These are phyloP conservation scores for Leucosticte australis DNA, from an alignment of 2,113 vertebrate genomes.

Conservation along the genomic window DNA sequence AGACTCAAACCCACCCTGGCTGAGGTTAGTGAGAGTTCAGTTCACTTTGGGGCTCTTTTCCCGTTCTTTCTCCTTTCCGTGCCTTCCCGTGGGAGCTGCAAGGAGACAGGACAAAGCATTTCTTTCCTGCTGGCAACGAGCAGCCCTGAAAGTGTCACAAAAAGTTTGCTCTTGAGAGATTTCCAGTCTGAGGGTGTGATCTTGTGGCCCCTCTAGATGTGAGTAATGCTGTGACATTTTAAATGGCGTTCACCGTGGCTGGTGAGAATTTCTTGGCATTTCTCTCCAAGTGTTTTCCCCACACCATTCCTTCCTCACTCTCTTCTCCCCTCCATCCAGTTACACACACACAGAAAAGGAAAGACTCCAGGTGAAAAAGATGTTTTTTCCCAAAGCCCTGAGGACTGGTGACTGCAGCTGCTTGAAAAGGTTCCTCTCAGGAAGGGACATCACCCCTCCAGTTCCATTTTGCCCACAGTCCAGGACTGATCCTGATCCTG, in stretches of 20 bases:
- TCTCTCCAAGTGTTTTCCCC: background rate
- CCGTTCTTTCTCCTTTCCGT: background rate
- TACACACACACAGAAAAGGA: background rate
- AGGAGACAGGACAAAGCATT: constrained; percentile 16
- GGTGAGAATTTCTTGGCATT: background rate
- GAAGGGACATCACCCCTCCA: background rate
- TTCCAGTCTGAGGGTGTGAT: constrained; percentile 32
- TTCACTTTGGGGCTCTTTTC: constrained; percentile 22
- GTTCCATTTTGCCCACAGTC: background rate
- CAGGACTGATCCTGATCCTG: background rate
- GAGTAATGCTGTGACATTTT: background rate
- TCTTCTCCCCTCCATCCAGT: background rate
- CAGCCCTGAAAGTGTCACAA: constrained; percentile 15
- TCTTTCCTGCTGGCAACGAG: constrained; percentile 40
- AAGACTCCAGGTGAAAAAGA: background rate
- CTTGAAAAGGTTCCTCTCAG: background rate
- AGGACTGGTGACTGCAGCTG: background rate
- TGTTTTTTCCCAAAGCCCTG: background rate
- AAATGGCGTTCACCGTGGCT: background rate
- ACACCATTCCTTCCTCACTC: background rate
- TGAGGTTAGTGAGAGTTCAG: constrained; percentile 50
- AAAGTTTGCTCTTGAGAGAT: background rate
- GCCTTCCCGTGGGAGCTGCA: constrained; percentile 39
- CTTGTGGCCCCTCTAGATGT: background rate
- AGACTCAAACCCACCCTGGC: constrained; percentile 12